These are phyloP conservation scores for Equus quagga DNA, from an alignment of 2,113 vertebrate species.

Conservation along the genomic window DNA sequence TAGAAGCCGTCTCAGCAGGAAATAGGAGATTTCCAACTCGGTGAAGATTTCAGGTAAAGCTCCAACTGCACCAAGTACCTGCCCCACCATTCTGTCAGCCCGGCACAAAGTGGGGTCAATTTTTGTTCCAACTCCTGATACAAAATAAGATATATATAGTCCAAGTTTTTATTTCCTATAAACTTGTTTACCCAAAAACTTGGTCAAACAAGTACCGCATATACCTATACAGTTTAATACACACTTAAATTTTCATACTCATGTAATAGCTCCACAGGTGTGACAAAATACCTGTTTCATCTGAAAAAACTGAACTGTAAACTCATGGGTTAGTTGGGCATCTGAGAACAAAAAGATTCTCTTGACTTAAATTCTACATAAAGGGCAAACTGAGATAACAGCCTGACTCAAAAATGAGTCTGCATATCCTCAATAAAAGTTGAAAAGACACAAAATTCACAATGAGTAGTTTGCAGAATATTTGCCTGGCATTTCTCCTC, in stretches of 20 bases:
- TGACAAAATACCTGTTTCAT: slow-evolving; percentile 3
- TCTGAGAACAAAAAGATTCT: slow-evolving; percentile 4
- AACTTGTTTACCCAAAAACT: background rate
- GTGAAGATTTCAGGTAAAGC: slow-evolving; percentile 99
- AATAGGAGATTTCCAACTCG: slow-evolving; percentile 98
- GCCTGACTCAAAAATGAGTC: slow-evolving; percentile 15
- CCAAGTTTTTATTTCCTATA: slow-evolving; percentile 10
- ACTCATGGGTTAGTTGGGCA: background rate
- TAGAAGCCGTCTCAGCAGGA: slow-evolving; percentile 94
- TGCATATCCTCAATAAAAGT: background rate
- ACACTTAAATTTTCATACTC: slow-evolving; percentile 35
- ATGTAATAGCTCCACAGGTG: background rate
- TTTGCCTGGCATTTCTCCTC: background rate
- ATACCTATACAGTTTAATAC: background rate
- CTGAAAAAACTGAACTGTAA: slow-evolving; percentile 18
- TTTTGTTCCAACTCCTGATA: slow-evolving; percentile 97
- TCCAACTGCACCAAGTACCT: slow-evolving; percentile 97
- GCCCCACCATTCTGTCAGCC: slow-evolving; percentile 98
- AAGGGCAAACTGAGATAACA: slow-evolving; percentile 31
- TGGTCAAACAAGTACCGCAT: slow-evolving; percentile 11
- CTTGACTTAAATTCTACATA: slow-evolving; percentile 50
- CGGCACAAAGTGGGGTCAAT: slow-evolving; percentile 98
- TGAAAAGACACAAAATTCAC: slow-evolving; percentile 25
- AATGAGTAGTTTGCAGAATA: background rate
- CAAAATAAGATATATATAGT: slow-evolving; percentile 41